Evolutionary conservation across 2,113 vertebrate species (phyloP).

Genomic region (Paradoxurus hermaphroditus): DNA sequence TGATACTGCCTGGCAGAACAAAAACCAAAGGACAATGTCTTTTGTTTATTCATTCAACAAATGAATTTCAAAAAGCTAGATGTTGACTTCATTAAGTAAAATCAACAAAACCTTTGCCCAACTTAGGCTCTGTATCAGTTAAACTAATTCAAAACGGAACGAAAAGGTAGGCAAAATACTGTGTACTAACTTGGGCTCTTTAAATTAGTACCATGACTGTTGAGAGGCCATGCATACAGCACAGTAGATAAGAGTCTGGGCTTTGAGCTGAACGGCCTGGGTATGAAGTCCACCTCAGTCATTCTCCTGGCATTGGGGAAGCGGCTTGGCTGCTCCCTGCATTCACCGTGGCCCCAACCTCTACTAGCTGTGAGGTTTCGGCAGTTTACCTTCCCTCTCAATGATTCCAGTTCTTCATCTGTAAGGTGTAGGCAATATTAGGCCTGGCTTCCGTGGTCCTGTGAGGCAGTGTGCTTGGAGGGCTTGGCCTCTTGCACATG

Average conservation of each 20-base stretch:
- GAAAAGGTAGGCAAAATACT: background rate
- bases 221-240: background rate
- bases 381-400: background rate
- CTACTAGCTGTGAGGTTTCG: background rate
- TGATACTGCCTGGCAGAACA: background rate
- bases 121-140: background rate
- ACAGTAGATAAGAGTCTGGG: background rate
- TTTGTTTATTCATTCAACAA: background rate
- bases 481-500: accelerated
- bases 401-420: background rate
- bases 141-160: background rate
- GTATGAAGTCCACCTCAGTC: background rate
- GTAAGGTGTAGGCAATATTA: background rate
- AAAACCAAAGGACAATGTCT: background rate
- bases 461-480: background rate
- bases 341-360: accelerated
- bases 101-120: background rate
- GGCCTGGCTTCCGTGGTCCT: background rate
- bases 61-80: background rate
- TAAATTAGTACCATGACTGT: background rate
- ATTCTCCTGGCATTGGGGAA: background rate
- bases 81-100: conserved; percentile 34
- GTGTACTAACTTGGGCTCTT: background rate
- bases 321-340: background rate
- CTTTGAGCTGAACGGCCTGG: background rate